These are phyloP conservation scores for Hydropsyche tenuis DNA, from an alignment of 1,140 invertebrate species.

Conservation along the genomic window DNA sequence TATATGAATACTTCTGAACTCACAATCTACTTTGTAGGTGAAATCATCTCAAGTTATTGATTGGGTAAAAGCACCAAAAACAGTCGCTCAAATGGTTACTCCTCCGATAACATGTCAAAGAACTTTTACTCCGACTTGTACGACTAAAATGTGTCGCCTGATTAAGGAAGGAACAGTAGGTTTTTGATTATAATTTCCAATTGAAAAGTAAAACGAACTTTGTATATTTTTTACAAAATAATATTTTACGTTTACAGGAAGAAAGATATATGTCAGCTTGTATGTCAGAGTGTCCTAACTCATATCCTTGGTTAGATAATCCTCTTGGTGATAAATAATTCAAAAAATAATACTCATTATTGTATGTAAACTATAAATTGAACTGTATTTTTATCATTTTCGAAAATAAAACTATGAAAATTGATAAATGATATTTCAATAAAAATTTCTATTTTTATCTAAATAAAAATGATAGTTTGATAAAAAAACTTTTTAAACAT, in stretches of 20 bases:
- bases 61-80: constrained; percentile 53
- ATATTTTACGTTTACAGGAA: constrained; percentile 40
- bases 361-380: neutral
- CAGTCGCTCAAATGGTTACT: constrained; percentile 49
- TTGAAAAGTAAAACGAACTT: too few species aligned
- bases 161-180: constrained; percentile 49
- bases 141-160: constrained; percentile 48
- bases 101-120: constrained; percentile 38
- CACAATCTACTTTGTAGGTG: constrained; percentile 43
- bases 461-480: too few species aligned
- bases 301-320: constrained; percentile 56
- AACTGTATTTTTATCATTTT: constrained; percentile 1
- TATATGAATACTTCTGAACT: neutral
- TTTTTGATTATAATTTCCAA: too few species aligned
- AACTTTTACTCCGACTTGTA: constrained; percentile 43
- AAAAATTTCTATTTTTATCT: too few species aligned
- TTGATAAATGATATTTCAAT: too few species aligned
- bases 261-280: constrained; percentile 54
- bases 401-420: too few species aligned
- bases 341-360: neutral
- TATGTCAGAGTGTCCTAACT: constrained; percentile 51
- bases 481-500: too few species aligned
- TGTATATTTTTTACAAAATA: neutral
- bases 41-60: constrained; percentile 52
- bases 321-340: constrained; percentile 50